A percentile compares a stretch with the other conserved stretches of the same genome.
phyloP scores from a whole-genome alignment of 1,140 invertebrate genomes.

The Holcopasites calliopsidis region DNA sequence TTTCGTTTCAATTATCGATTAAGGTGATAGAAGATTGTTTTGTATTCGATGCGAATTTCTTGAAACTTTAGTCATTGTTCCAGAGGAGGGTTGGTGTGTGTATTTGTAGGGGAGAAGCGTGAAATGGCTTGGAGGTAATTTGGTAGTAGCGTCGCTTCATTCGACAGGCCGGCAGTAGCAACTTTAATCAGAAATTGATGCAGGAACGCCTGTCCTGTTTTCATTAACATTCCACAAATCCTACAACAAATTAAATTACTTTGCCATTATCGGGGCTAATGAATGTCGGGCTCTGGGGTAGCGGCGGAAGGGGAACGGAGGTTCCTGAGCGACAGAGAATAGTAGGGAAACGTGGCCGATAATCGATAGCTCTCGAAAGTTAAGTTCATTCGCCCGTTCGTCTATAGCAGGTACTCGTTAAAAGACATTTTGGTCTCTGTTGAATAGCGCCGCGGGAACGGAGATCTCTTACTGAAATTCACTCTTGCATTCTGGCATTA shows the following conservation, averaged over 20 bases:
- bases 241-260: constrained; percentile 79
- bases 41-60: too few species aligned
- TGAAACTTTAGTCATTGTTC: background rate
- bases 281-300: constrained; percentile 61
- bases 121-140: background rate
- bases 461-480: too few species aligned
- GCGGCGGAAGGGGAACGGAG: constrained; percentile 44
- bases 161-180: too few species aligned
- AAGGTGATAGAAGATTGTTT: background rate
- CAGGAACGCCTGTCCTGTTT: constrained; percentile 71
- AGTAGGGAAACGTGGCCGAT: constrained; percentile 53
- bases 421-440: constrained; percentile 31
- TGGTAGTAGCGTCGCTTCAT: too few species aligned
- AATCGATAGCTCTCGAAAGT: constrained; percentile 73
- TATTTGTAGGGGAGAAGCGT: background rate
- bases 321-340: constrained; percentile 53
- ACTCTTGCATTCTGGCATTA: too few species aligned
- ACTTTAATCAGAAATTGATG: constrained; percentile 73
- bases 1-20: background rate
- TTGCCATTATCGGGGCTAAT: constrained; percentile 74
- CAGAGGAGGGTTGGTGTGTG: too few species aligned
- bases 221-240: constrained; percentile 79
- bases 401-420: constrained; percentile 19
- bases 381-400: constrained; percentile 53
- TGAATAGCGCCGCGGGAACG: constrained; percentile 18